These are phyloP conservation scores for Augiades crinisus DNA, from an alignment of 2,888 invertebrate genomes.

Conservation along the genomic window DNA sequence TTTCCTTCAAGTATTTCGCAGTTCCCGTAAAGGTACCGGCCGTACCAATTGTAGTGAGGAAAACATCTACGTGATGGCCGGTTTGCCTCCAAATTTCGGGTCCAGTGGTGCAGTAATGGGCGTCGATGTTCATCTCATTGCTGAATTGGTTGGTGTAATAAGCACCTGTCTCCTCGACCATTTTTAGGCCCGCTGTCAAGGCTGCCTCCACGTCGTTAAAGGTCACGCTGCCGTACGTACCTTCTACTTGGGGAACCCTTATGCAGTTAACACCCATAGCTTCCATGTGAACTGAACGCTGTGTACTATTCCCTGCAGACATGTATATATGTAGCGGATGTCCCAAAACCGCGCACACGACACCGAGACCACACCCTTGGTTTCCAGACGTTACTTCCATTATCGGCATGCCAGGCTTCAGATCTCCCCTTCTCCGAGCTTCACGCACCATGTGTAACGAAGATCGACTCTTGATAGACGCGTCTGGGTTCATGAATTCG, in stretches of 20 bases:
- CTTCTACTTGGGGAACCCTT: constrained; percentile 68
- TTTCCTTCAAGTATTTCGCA: no score
- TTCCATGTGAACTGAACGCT: constrained; percentile 72
- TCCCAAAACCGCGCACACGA: constrained; percentile 66
- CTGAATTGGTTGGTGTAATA: constrained; percentile 69
- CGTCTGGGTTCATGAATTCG: no score
- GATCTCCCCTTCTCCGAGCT: constrained; percentile 51
- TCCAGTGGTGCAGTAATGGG: constrained; percentile 68
- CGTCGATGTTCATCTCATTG: constrained; percentile 53
- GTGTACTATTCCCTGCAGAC: constrained; percentile 70
- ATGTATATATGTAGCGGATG: constrained; percentile 68
- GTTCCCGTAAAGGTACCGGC: constrained; percentile 67
- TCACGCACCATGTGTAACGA: constrained; percentile 62
- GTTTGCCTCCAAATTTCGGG: constrained; percentile 73
- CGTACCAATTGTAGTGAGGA: constrained; percentile 67
- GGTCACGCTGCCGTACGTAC: constrained; percentile 69
- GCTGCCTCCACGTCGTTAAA: constrained; percentile 62
- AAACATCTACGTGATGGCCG: no score
- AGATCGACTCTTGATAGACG: constrained; percentile 68
- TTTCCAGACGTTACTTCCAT: constrained; percentile 70
- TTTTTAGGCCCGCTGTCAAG: constrained; percentile 53
- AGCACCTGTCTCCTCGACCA: constrained; percentile 56
- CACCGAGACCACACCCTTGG: constrained; percentile 71
- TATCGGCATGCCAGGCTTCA: constrained; percentile 59
- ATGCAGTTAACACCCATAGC: constrained; percentile 68